These are phyloP conservation scores for Rhea pennata DNA, from an alignment of 2,113 vertebrate genomes.

Conservation along the genomic window DNA sequence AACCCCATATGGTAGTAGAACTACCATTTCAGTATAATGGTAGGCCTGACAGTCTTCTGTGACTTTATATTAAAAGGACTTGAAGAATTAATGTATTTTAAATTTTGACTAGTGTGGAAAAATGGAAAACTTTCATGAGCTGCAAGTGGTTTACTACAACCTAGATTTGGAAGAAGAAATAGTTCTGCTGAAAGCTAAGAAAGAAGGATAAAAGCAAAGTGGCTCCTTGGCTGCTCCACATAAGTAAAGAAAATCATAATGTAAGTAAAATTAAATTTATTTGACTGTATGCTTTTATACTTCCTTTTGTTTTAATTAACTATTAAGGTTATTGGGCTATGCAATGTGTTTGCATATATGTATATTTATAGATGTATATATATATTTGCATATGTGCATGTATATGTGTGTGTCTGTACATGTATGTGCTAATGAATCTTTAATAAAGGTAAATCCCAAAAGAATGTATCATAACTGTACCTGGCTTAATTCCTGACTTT, in stretches of 20 bases:
- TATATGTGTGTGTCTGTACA: not conserved
- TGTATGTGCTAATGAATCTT: not conserved
- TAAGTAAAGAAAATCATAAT: not conserved
- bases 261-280: not conserved
- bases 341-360: rapidly evolving
- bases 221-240: not conserved
- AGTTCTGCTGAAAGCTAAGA: not conserved
- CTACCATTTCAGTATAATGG: not conserved
- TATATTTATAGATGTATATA: not conserved
- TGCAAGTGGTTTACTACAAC: not conserved
- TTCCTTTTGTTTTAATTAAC: not conserved
- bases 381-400: too few relatives aligned
- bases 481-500: not conserved
- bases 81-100: not conserved
- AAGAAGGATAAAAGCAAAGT: not conserved
- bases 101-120: not conserved
- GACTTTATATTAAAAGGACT: not conserved
- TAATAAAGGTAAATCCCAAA: not conserved
- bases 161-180: not conserved
- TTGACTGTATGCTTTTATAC: not conserved
- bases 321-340: not conserved
- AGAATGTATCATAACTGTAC: rapidly evolving
- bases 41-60: not conserved
- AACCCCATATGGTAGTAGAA: too few relatives aligned
- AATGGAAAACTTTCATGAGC: not conserved